phyloP scores from a whole-genome alignment of 2,888 invertebrate genomes.

The Hypselothyrea guttata region DNA sequence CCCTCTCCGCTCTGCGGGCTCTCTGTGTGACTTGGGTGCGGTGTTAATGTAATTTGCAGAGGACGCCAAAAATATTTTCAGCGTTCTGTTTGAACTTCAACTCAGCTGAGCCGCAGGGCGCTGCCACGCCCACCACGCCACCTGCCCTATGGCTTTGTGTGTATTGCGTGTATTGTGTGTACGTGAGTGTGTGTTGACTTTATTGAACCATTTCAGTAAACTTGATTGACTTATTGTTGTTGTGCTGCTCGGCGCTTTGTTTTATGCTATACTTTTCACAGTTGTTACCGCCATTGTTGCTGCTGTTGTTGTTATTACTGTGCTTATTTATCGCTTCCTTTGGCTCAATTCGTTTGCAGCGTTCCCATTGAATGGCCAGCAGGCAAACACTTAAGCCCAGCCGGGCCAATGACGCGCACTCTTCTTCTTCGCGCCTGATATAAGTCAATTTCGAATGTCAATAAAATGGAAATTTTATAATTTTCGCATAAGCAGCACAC shows the following conservation, averaged over 20 bases:
- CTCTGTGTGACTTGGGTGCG: slow-evolving; percentile 46
- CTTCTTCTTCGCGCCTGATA: slow-evolving; percentile 34
- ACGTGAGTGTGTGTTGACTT: slow-evolving; percentile 55
- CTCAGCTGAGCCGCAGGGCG: slow-evolving; percentile 37
- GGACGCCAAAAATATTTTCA: slow-evolving; percentile 50
- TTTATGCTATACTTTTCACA: slow-evolving; percentile 22
- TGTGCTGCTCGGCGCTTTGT: slow-evolving; percentile 33
- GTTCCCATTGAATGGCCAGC: slow-evolving; percentile 29
- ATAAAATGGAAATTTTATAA: slow-evolving; percentile 76
- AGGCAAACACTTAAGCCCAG: slow-evolving; percentile 59
- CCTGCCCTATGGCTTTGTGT: slow-evolving; percentile 10
- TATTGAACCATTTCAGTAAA: slow-evolving; percentile 72
- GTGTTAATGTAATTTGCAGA: slow-evolving; percentile 67
- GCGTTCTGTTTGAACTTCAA: slow-evolving; percentile 67
- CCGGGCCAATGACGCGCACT: slow-evolving; percentile 33
- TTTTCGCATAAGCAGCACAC: slow-evolving; percentile 43
- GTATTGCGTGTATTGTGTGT: background rate
- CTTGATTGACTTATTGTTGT: slow-evolving; percentile 66
- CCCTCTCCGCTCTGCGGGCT: slow-evolving; percentile 21
- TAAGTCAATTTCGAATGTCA: slow-evolving; percentile 74
- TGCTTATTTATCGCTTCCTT: slow-evolving; percentile 42
- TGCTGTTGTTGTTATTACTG: background rate
- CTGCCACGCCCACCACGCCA: slow-evolving; percentile 20
- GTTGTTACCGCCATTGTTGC: slow-evolving; percentile 1
- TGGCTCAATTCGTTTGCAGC: background rate